Evolutionary conservation across 2,113 vertebrate species (phyloP).

Genomic region (Micronycteris hirsuta): DNA sequence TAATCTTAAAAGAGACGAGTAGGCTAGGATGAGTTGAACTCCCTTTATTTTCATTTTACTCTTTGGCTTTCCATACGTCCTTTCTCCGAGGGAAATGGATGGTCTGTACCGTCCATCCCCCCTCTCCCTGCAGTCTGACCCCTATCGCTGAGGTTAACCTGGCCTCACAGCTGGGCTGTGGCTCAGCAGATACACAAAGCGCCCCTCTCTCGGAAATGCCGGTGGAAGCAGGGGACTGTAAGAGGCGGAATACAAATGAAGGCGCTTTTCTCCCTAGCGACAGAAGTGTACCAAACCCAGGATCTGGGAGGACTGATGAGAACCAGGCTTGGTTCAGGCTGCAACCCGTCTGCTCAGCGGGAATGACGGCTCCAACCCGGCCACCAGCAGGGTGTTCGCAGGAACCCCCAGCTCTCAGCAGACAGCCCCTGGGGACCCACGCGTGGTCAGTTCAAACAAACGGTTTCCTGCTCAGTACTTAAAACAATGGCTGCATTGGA

Average conservation of each 20-base stretch:
- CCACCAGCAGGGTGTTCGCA: background rate
- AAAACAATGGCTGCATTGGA: constrained; percentile 57
- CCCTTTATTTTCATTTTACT: constrained; percentile 52
- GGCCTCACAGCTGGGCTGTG: background rate
- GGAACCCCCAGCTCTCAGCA: background rate
- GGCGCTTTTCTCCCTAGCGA: constrained; percentile 16
- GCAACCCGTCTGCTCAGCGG: background rate
- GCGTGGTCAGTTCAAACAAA: background rate
- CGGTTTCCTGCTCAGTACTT: background rate
- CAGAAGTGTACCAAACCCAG: background rate
- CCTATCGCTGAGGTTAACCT: background rate
- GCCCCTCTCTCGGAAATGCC: constrained; percentile 1
- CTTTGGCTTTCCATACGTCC: constrained; percentile 62
- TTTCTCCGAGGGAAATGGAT: constrained; percentile 14
- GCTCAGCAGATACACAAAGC: constrained; percentile 56
- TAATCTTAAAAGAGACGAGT: constrained; percentile 49
- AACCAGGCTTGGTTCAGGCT: background rate
- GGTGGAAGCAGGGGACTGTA: background rate
- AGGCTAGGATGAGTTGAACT: constrained; percentile 47
- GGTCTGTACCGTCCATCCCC: background rate
- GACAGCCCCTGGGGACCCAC: background rate
- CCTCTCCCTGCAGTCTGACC: constrained; percentile 15
- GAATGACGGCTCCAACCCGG: background rate
- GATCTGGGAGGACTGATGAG: background rate
- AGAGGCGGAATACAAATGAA: constrained; percentile 56